Base-by-base conservation (phyloP, 2,797 vertebrate genomes). In the Manis pentadactyla region DNA sequence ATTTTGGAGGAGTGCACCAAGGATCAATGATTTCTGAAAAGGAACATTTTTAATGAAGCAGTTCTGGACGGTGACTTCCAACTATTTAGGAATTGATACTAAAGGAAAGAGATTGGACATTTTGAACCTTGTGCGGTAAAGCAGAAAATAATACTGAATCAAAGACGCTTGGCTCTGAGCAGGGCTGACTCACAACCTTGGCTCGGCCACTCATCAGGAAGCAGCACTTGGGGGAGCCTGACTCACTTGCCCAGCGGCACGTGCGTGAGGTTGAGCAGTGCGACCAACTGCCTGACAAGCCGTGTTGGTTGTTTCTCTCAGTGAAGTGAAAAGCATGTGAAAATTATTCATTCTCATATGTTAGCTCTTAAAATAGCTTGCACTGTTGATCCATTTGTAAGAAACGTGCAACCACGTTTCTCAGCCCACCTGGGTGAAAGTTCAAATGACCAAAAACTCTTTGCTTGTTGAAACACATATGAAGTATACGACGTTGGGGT, bases 311-410 rank as follows among this genome's bases (percentile, higher is more conserved):
- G 87, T 95, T 46, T 98, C 86, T 94, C 96, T 95, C 79, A 19
- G 92, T 19, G 71, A 96, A 97, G 97, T 87, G 87, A 97, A 98
- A 97, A 97, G 78, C 94, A 94, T 95, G 94, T 84, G 97, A 96
- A 97, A 97, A 97, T 98, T 98, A 98, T 98, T 98, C 98, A 98
- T 96, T 91, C 87, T 98, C 98, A 97, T 97, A 97, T 95, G 95
- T 59, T 98, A 94, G 34, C 57, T 97, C 78, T 97, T 94, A 97
- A 98, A 95, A 61, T 96, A 98, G 55, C 51, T 79, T 53, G 34
- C 61, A 74, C 66, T 75, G 49, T 95, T 95, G 90, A 95, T 96
- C 73, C 46, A 4, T 73, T 94, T 96, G 68, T 77, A 94, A 96
- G 92, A 97, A 97, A 97, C 5, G 5, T 82, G 53, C 55, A 88